These are phyloP conservation scores for Nothocercus nigrocapillus DNA, from an alignment of 2,113 vertebrate species.

Conservation along the genomic window DNA sequence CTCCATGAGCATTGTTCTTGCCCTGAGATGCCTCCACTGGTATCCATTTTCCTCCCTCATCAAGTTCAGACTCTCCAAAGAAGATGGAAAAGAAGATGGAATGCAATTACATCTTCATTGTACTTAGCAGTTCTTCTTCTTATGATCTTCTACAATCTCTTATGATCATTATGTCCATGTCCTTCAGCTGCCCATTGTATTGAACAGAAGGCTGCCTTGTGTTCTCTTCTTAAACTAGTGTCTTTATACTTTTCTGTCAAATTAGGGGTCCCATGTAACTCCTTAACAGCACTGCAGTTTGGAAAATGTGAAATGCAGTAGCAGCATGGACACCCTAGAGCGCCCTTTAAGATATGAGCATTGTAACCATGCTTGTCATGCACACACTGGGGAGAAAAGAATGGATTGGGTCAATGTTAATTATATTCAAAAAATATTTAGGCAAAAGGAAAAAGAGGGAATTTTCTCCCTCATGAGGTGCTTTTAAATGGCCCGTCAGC, in stretches of 20 bases:
- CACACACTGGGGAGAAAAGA: background rate
- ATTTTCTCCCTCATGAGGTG: background rate
- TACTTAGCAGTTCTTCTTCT: background rate
- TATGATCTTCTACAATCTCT: background rate
- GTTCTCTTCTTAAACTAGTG: background rate
- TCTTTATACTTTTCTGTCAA: background rate
- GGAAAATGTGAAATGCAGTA: background rate
- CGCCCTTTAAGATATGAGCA: rapidly evolving
- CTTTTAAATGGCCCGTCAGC: background rate
- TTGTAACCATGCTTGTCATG: background rate
- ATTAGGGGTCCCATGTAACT: background rate
- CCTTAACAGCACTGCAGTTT: background rate
- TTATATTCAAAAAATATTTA: background rate
- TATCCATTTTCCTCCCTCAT: background rate
- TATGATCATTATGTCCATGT: background rate
- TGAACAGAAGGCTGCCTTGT: background rate
- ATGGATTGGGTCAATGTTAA: background rate
- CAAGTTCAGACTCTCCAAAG: background rate
- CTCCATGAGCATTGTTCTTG: background rate
- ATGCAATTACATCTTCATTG: background rate
- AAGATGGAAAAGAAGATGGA: background rate
- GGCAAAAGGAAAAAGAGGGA: background rate
- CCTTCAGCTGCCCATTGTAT: background rate
- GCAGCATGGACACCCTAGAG: background rate
- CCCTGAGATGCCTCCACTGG: background rate